These are phyloP conservation scores for Drosophila paranaensis DNA, from an alignment of 2,888 invertebrate genomes.

Conservation along the genomic window DNA sequence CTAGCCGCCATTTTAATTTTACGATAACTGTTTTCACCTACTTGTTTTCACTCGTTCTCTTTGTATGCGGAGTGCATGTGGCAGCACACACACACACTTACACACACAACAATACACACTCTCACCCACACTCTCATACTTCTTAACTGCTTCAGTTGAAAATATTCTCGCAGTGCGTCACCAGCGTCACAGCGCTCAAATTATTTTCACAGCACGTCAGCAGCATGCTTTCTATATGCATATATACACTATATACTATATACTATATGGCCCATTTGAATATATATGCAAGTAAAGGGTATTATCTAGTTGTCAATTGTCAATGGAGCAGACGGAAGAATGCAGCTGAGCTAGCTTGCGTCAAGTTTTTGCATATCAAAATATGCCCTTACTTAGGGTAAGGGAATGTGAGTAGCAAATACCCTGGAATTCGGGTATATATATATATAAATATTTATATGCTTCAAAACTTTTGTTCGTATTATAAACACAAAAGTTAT, in stretches of 20 bases:
- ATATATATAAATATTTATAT: not conserved
- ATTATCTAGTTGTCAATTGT: slow-evolving; percentile 21
- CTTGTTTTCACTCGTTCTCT: slow-evolving; percentile 50
- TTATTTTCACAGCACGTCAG: slow-evolving; percentile 52
- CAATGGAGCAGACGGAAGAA: not conserved
- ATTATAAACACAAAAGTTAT: slow-evolving; percentile 1
- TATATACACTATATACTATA: not conserved
- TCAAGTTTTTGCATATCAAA: not conserved
- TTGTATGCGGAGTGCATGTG: slow-evolving; percentile 44
- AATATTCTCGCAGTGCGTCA: slow-evolving; percentile 55
- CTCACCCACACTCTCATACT: not conserved
- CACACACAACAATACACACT: not conserved
- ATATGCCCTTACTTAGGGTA: not conserved
- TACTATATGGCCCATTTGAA: slow-evolving; percentile 7
- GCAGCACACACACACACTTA: slow-evolving; percentile 16
- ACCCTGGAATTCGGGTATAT: not conserved
- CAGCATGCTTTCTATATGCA: slow-evolving; percentile 18
- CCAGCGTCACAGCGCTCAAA: slow-evolving; percentile 37
- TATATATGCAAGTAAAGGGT: slow-evolving; percentile 5
- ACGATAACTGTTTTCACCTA: slow-evolving; percentile 81
- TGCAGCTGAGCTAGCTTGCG: not conserved
- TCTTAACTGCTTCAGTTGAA: slow-evolving; percentile 10
- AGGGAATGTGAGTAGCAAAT: not conserved
- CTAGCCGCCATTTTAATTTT: slow-evolving; percentile 80
- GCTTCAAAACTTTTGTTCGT: not conserved